Evolutionary conservation across 2,113 vertebrate genomes (phyloP).

Genomic region (Monopterus albus): DNA sequence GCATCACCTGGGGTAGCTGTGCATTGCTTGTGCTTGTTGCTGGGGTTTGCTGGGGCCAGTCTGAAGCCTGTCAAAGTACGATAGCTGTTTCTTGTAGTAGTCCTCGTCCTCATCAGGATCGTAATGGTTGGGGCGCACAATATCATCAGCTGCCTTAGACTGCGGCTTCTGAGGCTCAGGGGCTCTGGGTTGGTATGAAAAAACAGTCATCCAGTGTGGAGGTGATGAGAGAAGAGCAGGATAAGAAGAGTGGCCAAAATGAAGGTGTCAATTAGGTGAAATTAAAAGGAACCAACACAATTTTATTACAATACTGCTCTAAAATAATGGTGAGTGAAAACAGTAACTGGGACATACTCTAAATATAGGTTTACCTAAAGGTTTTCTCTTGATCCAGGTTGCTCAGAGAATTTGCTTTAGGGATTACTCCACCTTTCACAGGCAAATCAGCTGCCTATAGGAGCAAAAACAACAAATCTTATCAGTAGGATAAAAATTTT

Average conservation of each 20-base stretch:
- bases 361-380: constrained; percentile 87
- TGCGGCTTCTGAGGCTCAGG: constrained; percentile 94
- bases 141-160: constrained; percentile 87
- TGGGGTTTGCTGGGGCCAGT: constrained; percentile 82
- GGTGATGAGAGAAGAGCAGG: background rate
- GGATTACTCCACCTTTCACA: constrained; percentile 86
- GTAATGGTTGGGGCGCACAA: constrained; percentile 92
- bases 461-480: constrained; percentile 5
- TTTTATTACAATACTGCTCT: background rate
- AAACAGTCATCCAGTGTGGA: too few relatives aligned
- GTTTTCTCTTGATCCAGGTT: constrained; percentile 94
- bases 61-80: constrained; percentile 92
- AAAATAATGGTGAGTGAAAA: background rate
- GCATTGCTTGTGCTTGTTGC: constrained; percentile 84
- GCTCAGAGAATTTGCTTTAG: constrained; percentile 90
- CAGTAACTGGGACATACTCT: too few relatives aligned
- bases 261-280: background rate
- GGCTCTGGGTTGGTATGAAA: constrained; percentile 75
- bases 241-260: background rate
- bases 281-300: background rate
- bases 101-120: constrained; percentile 96
- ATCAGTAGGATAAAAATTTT: constrained; percentile 1
- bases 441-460: constrained; percentile 88
- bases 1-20: constrained; percentile 87
- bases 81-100: constrained; percentile 96